A percentile compares a stretch with the other conserved stretches of the same genome.
Conservation (phyloP, 2,888 invertebrate genomes). For the Sinohyriopsis cumingii region DNA sequence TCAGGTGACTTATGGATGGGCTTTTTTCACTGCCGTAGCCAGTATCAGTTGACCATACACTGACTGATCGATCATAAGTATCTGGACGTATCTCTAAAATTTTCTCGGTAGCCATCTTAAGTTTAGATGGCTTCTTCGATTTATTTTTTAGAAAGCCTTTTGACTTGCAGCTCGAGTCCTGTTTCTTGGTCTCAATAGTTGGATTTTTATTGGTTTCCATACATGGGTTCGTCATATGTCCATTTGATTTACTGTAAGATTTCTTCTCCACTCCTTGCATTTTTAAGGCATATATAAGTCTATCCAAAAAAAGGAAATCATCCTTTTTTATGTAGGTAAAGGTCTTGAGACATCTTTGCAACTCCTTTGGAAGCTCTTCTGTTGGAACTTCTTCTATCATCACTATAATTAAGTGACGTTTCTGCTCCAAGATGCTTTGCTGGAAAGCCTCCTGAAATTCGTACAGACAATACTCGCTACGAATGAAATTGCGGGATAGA, state of each 20-base stretch:
- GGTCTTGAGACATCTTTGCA: constrained; percentile 45
- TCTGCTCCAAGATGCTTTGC: constrained; percentile 82
- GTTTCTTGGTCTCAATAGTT: too few relatives aligned
- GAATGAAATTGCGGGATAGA: constrained; percentile 89
- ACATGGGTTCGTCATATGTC: too few relatives aligned
- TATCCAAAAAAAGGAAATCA: constrained; percentile 39
- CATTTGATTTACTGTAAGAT: constrained; percentile 7
- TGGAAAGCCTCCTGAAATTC: constrained; percentile 92
- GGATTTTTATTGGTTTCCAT: too few relatives aligned
- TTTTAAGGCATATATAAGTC: constrained; percentile 40
- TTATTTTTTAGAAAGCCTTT: too few relatives aligned
- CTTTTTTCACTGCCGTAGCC: constrained; percentile 30
- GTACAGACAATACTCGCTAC: constrained; percentile 91
- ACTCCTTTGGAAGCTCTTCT: constrained; percentile 75
- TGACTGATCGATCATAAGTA: constrained; percentile 26
- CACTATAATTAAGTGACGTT: constrained; percentile 85
- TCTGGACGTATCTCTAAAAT: too few relatives aligned
- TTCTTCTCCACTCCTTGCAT: constrained; percentile 6
- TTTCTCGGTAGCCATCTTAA: too few relatives aligned
- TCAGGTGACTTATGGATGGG: background rate
- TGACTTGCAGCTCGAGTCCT: too few relatives aligned
- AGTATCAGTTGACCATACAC: constrained; percentile 27
- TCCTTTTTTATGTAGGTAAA: constrained; percentile 48
- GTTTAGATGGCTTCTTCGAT: too few relatives aligned
- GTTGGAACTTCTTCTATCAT: constrained; percentile 87